phyloP scores from a whole-genome alignment of 2,888 invertebrate species.

The Glyphotaelius pellucidus region DNA sequence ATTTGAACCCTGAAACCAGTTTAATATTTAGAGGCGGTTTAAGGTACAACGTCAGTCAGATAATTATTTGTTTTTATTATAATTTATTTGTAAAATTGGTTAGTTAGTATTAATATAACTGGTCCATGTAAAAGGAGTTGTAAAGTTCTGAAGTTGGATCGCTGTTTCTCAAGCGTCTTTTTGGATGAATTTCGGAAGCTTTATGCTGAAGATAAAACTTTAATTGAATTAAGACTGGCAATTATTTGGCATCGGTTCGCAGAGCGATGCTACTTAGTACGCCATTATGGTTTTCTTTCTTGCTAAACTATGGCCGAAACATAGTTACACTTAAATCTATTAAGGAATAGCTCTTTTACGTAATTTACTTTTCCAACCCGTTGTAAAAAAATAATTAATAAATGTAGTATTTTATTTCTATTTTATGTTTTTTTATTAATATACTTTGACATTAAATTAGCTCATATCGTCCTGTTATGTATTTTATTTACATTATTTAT shows the following conservation, averaged over 20 bases:
- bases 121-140: not conserved
- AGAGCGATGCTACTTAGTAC: not conserved
- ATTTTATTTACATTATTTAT: no score
- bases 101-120: not conserved
- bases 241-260: not conserved
- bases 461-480: no score
- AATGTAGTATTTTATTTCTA: no score
- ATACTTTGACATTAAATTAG: no score
- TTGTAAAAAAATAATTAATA: no score
- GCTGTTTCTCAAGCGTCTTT: not conserved
- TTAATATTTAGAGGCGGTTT: not conserved
- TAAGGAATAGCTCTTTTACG: not conserved
- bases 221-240: slow-evolving; percentile 22
- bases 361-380: no score
- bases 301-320: not conserved
- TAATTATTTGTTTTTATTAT: not conserved
- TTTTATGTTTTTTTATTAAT: no score
- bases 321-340: not conserved
- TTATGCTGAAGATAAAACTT: slow-evolving; percentile 18
- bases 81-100: not conserved
- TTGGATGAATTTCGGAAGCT: slow-evolving; percentile 18
- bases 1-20: no score
- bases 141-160: not conserved
- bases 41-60: not conserved
- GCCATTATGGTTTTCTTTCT: not conserved